phyloP scores from a whole-genome alignment of 2,113 vertebrate genomes.

The Pedionomus torquatus region DNA sequence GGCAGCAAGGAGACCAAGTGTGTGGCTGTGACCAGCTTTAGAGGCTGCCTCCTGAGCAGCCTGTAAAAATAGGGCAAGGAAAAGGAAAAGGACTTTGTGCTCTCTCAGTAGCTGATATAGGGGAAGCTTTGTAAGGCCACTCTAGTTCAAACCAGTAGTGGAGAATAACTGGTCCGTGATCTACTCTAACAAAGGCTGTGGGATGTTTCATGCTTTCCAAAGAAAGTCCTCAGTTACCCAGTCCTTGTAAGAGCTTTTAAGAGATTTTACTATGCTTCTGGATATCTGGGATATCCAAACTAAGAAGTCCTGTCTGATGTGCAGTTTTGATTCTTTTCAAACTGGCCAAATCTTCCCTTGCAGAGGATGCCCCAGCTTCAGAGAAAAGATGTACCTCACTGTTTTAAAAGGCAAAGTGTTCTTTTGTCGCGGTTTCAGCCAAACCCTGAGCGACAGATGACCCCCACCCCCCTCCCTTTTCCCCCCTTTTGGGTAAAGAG shows the following conservation, averaged over 20 bases:
- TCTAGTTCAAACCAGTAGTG: background rate
- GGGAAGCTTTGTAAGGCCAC: background rate
- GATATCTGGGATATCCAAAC: background rate
- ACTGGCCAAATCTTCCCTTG: background rate
- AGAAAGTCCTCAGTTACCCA: background rate
- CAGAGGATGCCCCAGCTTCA: background rate
- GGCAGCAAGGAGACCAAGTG: background rate
- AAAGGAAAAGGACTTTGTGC: background rate
- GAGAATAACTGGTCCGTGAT: background rate
- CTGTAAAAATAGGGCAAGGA: background rate
- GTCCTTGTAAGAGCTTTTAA: background rate
- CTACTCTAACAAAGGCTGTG: rapidly evolving
- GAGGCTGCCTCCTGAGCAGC: background rate
- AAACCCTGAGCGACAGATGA: no score
- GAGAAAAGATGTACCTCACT: rapidly evolving
- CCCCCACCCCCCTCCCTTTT: no score
- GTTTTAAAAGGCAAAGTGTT: background rate
- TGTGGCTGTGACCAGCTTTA: background rate
- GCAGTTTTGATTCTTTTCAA: background rate
- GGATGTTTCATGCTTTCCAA: background rate
- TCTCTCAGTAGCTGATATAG: background rate
- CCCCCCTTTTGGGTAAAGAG: no score
- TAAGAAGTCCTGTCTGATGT: background rate
- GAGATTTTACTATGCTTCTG: background rate
- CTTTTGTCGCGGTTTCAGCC: no score